Evolutionary conservation across 2,888 invertebrate species (phyloP).

Genomic region (Graphium colonna): DNA sequence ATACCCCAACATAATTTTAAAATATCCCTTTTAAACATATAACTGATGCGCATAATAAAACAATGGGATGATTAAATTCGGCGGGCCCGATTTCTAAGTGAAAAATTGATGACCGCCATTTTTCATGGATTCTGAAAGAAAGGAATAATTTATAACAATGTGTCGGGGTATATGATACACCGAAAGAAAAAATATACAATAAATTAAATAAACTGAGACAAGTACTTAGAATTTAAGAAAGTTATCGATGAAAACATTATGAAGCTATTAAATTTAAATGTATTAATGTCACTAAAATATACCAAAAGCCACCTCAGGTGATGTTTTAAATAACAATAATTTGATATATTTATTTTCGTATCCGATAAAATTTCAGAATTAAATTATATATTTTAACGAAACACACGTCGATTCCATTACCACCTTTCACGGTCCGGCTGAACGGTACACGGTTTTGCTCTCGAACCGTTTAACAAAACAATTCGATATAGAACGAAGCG

Average conservation of each 20-base stretch:
- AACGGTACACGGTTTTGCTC: not conserved
- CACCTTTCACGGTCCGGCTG: not conserved
- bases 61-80: slow-evolving; percentile 14
- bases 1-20: not conserved
- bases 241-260: too few relatives aligned
- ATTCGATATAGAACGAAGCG: not conserved
- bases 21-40: not conserved
- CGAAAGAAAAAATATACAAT: too few relatives aligned
- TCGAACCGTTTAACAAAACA: not conserved
- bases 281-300: too few relatives aligned
- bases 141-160: slow-evolving; percentile 22
- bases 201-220: too few relatives aligned
- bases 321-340: too few relatives aligned
- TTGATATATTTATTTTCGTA: too few relatives aligned
- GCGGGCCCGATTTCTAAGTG: slow-evolving; percentile 10
- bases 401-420: too few relatives aligned
- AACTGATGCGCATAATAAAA: slow-evolving; percentile 3
- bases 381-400: too few relatives aligned
- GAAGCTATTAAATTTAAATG: too few relatives aligned
- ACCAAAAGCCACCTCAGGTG: too few relatives aligned
- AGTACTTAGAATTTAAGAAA: too few relatives aligned
- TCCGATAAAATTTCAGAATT: too few relatives aligned
- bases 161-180: slow-evolving; percentile 8
- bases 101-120: slow-evolving; percentile 23
- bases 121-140: slow-evolving; percentile 20